phyloP scores from a whole-genome alignment of 1,140 invertebrate species.

The Trissolcus basalis region DNA sequence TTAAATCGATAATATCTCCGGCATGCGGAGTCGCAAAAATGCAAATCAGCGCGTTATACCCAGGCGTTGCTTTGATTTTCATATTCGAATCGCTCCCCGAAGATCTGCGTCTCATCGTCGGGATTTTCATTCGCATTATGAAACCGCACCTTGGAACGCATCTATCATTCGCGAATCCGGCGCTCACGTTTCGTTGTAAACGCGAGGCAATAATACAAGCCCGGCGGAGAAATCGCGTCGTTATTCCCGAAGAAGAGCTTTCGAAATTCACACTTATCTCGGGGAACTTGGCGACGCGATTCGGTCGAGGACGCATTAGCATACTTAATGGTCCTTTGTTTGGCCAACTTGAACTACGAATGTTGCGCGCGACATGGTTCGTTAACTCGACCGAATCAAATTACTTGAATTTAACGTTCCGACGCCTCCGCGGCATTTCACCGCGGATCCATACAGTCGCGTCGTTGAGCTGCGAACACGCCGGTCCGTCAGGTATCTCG shows the following conservation, averaged over 20 bases:
- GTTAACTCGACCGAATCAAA: constrained; percentile 73
- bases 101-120: constrained; percentile 24
- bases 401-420: constrained; percentile 71
- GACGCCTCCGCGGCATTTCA: constrained; percentile 68
- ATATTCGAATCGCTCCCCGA: constrained; percentile 1
- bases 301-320: constrained; percentile 65
- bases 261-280: constrained; percentile 65
- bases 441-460: constrained; percentile 55
- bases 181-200: constrained; percentile 35
- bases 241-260: constrained; percentile 48
- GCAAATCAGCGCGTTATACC: constrained; percentile 25
- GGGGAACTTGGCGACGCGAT: constrained; percentile 53
- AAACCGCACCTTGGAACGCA: constrained; percentile 41
- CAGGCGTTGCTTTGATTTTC: constrained; percentile 18
- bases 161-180: constrained; percentile 42
- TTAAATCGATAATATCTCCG: constrained; percentile 35
- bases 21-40: constrained; percentile 16
- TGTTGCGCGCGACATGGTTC: constrained; percentile 71
- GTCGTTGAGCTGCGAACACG: constrained; percentile 48
- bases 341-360: constrained; percentile 72
- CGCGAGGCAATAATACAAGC: constrained; percentile 37
- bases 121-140: constrained; percentile 15
- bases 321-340: constrained; percentile 74
- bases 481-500: constrained; percentile 48
- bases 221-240: constrained; percentile 25